Percentiles rank a stretch among this genome's conserved stretches.
Conservation (phyloP, 2,797 vertebrate genomes). For the Dendrocincla fuliginosa region DNA sequence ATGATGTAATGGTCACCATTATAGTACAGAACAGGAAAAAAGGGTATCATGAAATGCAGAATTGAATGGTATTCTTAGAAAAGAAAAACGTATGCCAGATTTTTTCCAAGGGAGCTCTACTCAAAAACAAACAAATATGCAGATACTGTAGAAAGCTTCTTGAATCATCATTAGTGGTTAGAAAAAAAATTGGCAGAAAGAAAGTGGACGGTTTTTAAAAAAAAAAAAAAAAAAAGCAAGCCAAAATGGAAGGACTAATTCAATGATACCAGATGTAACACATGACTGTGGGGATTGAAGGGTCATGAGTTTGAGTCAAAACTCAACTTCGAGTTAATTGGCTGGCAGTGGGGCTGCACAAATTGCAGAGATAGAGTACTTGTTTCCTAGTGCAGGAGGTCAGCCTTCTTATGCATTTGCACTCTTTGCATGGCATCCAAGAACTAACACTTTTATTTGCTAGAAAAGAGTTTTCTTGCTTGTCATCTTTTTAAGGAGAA, state of each 20-base stretch:
- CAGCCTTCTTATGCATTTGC: constrained; percentile 42
- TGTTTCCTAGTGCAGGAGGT: constrained; percentile 59
- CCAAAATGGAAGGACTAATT: constrained; percentile 66
- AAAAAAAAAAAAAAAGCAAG: constrained; percentile 40
- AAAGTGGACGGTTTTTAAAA: constrained; percentile 13
- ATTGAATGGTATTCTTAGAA: constrained; percentile 75
- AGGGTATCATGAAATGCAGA: constrained; percentile 74
- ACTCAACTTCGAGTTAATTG: constrained; percentile 79
- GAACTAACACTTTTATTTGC: constrained; percentile 51
- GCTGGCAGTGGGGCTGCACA: constrained; percentile 65
- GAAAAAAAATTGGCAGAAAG: constrained; percentile 51
- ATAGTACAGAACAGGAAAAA: constrained; percentile 70
- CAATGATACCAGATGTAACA: constrained; percentile 70
- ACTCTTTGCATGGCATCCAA: constrained; percentile 55
- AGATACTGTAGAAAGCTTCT: constrained; percentile 69
- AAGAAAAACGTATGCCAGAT: constrained; percentile 69
- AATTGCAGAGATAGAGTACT: constrained; percentile 67
- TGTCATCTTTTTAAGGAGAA: constrained; percentile 56
- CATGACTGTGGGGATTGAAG: constrained; percentile 61
- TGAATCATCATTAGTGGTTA: constrained; percentile 61
- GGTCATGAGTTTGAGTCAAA: constrained; percentile 77
- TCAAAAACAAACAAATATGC: constrained; percentile 71
- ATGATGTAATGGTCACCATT: constrained; percentile 78
- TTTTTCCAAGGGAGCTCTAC: constrained; percentile 63
- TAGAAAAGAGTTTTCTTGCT: constrained; percentile 58